Conservation (phyloP, 2,113 vertebrate genomes). For the Vireo altiloquus region DNA sequence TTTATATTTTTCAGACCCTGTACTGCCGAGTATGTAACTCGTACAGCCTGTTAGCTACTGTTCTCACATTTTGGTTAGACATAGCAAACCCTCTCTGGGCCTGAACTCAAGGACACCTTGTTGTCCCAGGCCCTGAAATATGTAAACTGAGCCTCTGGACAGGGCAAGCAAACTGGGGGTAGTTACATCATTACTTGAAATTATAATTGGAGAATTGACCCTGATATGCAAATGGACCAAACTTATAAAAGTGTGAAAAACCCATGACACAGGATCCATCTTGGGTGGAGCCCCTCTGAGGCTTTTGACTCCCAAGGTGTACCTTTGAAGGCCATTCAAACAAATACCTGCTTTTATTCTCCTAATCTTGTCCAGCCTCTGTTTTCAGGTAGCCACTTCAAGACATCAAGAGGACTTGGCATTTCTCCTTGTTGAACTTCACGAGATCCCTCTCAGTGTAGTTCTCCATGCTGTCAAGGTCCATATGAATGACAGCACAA, state of each 20-base stretch:
- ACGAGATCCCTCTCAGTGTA: not conserved
- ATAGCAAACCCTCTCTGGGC: not conserved
- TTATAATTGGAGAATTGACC: not conserved
- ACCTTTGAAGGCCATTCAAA: not conserved
- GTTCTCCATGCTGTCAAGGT: not conserved
- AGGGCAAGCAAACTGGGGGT: not conserved
- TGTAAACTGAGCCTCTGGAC: not conserved
- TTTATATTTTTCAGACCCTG: not conserved
- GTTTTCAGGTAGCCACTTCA: not conserved
- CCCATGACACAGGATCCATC: not conserved
- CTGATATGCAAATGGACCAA: not conserved
- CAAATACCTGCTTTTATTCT: not conserved
- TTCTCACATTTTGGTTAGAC: not conserved
- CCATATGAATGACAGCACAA: not conserved
- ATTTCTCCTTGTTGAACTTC: not conserved
- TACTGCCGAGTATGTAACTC: not conserved
- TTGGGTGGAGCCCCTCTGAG: not conserved
- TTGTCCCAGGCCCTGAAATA: not conserved
- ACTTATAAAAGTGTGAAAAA: not conserved
- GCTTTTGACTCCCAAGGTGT: not conserved
- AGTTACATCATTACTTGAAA: not conserved
- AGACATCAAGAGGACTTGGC: not conserved
- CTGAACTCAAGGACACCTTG: not conserved
- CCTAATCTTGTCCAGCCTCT: not conserved
- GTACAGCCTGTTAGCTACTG: not conserved